Conservation (phyloP, 2,797 vertebrate genomes). For the Chiloscyllium punctatum region DNA sequence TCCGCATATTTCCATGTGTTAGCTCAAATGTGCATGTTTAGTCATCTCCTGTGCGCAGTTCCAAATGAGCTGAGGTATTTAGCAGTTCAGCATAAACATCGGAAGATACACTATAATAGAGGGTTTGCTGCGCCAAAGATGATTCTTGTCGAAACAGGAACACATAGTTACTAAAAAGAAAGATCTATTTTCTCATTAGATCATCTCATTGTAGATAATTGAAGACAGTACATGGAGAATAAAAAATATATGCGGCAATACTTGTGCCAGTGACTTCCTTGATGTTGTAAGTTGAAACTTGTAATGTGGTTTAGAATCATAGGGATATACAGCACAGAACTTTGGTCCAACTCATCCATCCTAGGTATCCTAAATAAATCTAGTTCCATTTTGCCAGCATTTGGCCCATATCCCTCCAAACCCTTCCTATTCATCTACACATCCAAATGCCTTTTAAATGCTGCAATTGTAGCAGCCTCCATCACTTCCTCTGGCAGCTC, state of each 20-base stretch:
- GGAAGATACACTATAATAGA: not conserved
- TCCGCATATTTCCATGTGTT: not conserved
- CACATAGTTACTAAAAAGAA: not conserved
- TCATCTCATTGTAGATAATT: not conserved
- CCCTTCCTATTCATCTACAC: too few relatives aligned
- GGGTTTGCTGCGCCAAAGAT: not conserved
- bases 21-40: not conserved
- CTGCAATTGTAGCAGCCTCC: too few relatives aligned
- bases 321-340: too few relatives aligned
- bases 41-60: not conserved
- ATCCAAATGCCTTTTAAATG: too few relatives aligned
- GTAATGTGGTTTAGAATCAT: not conserved
- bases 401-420: too few relatives aligned
- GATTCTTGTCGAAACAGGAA: not conserved
- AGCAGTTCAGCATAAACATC: not conserved
- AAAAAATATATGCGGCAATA: not conserved
- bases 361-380: too few relatives aligned
- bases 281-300: not conserved
- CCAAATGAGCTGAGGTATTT: not conserved
- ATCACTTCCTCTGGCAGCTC: too few relatives aligned
- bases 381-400: too few relatives aligned
- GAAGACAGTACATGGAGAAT: not conserved
- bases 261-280: not conserved
- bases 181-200: not conserved
- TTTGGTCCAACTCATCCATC: too few relatives aligned